These are phyloP conservation scores for Cassiopea andromeda DNA, from an alignment of 30 jellyfish, hydroid and myxozoan species.

Conservation along the genomic window DNA sequence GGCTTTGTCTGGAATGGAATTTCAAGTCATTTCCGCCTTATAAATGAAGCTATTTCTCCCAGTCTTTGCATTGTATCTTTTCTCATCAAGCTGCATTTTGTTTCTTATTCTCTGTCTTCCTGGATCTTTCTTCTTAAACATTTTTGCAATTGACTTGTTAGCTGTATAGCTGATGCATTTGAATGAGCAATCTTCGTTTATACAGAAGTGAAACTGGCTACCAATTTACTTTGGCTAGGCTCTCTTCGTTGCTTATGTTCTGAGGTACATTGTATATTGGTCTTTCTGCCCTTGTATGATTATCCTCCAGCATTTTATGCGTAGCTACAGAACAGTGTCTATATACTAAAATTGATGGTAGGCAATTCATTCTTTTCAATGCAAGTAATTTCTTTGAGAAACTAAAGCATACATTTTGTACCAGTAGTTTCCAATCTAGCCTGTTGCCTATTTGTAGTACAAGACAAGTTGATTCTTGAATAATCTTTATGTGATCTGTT, in stretches of 20 bases:
- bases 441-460: conserved; percentile 58
- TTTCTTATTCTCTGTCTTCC: conserved; percentile 68
- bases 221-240: conserved; percentile 51
- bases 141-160: conserved; percentile 62
- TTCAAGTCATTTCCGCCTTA: conserved; percentile 55
- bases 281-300: conserved; percentile 67
- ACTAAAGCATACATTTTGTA: conserved; percentile 42
- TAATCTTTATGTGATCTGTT: conserved; percentile 35
- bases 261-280: conserved; percentile 61
- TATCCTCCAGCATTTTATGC: conserved; percentile 53
- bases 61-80: conserved; percentile 59
- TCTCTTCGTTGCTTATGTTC: conserved; percentile 59
- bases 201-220: conserved; percentile 57
- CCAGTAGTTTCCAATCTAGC: conserved; percentile 66
- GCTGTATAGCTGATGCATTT: conserved; percentile 46
- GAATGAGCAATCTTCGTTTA: conserved; percentile 52
- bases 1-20: conserved; percentile 54
- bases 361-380: conserved; percentile 59
- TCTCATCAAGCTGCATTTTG: conserved; percentile 60
- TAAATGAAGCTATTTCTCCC: conserved; percentile 57
- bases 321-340: conserved; percentile 51
- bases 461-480: conserved; percentile 47
- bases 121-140: conserved; percentile 56
- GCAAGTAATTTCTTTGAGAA: conserved; percentile 50
- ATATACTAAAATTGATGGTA: conserved; percentile 55